phyloP scores from a whole-genome alignment of 2,888 invertebrate species.

The Amphipyra tragopoginis region DNA sequence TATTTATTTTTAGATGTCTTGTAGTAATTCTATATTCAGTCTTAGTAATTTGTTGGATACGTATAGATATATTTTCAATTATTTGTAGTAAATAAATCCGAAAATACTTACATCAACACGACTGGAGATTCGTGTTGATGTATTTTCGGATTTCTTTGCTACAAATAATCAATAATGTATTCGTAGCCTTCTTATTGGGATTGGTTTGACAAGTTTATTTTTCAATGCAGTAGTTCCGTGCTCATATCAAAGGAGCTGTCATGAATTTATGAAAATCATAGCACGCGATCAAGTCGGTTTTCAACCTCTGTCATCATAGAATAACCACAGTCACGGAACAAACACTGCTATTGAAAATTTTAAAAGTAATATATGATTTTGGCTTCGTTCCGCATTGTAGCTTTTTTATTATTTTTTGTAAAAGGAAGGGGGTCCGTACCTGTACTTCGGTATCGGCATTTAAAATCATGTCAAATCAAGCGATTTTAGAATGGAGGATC shows the following conservation, averaged over 20 bases:
- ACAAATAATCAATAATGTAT: constrained; percentile 9
- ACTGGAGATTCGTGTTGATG: not conserved
- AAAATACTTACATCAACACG: too few relatives aligned
- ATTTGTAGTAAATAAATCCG: too few relatives aligned
- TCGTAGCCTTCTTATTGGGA: constrained; percentile 5
- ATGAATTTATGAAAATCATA: constrained; percentile 54
- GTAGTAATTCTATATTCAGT: constrained; percentile 20
- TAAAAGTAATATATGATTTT: constrained; percentile 23
- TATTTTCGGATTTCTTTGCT: constrained; percentile 3
- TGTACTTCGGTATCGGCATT: constrained; percentile 81
- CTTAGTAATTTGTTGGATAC: constrained; percentile 10
- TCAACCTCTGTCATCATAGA: constrained; percentile 55
- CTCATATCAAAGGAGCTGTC: constrained; percentile 50
- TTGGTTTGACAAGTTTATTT: constrained; percentile 30
- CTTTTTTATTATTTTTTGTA: constrained; percentile 18
- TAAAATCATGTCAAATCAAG: constrained; percentile 89
- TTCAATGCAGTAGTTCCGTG: constrained; percentile 43
- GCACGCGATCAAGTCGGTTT: constrained; percentile 59
- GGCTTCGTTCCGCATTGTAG: constrained; percentile 8
- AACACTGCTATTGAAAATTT: constrained; percentile 51
- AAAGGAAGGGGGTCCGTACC: constrained; percentile 30
- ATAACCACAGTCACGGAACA: constrained; percentile 52
- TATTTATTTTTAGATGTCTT: constrained; percentile 62
- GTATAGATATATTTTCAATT: not conserved
- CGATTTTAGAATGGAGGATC: constrained; percentile 85